These are phyloP conservation scores for Exocentrus adspersus DNA, from an alignment of 2,888 invertebrate species.

Conservation along the genomic window DNA sequence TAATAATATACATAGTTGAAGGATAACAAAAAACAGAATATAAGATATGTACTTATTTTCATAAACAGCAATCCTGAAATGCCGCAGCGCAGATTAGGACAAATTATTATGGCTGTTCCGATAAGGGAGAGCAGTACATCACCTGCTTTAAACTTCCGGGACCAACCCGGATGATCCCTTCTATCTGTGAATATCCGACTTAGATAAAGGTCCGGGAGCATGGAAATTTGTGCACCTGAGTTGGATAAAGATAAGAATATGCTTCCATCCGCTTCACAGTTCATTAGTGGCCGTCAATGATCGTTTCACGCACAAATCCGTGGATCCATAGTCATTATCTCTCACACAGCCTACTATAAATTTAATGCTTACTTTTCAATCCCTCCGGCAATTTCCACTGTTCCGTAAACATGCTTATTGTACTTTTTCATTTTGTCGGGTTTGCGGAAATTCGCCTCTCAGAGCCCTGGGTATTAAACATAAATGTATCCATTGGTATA, in stretches of 20 bases:
- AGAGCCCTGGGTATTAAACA: not conserved
- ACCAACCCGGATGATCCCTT: constrained; percentile 27
- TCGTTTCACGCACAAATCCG: constrained; percentile 53
- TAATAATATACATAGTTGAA: not conserved
- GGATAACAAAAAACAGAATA: not conserved
- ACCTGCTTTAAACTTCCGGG: constrained; percentile 43
- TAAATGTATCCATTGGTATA: too few relatives aligned
- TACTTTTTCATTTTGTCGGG: constrained; percentile 14
- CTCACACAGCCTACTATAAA: constrained; percentile 23
- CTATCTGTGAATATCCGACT: constrained; percentile 26
- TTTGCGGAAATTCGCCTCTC: constrained; percentile 1
- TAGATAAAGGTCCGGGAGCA: constrained; percentile 29
- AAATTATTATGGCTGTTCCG: constrained; percentile 34
- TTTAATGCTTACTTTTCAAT: constrained; percentile 28
- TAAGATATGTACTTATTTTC: not conserved
- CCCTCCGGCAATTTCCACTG: constrained; percentile 18
- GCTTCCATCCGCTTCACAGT: constrained; percentile 59
- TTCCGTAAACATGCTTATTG: constrained; percentile 27
- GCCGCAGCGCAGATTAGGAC: constrained; percentile 33
- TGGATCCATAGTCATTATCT: constrained; percentile 28
- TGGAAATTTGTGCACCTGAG: constrained; percentile 39
- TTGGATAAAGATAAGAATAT: constrained; percentile 45
- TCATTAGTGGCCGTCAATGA: constrained; percentile 59
- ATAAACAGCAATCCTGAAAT: constrained; percentile 5
- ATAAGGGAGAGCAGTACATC: constrained; percentile 33